phyloP scores from a whole-genome alignment of 2,113 vertebrate species.

The Elachura formosa region DNA sequence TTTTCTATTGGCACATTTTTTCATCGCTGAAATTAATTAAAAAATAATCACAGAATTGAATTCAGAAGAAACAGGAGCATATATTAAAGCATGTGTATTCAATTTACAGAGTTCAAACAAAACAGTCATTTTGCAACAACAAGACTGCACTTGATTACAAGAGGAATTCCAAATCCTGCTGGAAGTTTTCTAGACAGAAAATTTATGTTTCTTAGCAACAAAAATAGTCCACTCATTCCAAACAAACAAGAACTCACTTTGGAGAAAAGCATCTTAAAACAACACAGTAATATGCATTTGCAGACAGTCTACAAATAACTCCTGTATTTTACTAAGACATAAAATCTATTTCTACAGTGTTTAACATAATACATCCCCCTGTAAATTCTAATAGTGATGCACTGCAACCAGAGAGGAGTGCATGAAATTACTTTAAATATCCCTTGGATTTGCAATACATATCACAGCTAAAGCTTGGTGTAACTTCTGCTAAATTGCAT shows the following conservation, averaged over 20 bases:
- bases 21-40: neutral
- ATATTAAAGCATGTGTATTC: neutral
- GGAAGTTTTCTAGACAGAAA: neutral
- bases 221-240: neutral
- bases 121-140: neutral
- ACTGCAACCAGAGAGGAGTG: neutral
- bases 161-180: neutral
- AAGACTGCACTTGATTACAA: neutral
- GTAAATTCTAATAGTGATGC: neutral
- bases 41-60: neutral
- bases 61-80: neutral
- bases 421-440: neutral
- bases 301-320: neutral
- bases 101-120: neutral
- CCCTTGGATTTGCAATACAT: neutral
- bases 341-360: neutral
- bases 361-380: neutral
- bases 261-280: neutral
- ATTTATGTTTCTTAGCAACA: conserved; percentile 14
- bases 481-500: neutral
- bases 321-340: neutral
- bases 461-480: neutral
- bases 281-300: neutral
- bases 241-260: neutral
- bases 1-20: neutral